Percentiles rank a stretch among this genome's conserved stretches.
These are phyloP conservation scores for Cybosia mesomella DNA, from an alignment of 2,888 invertebrate genomes.

Conservation along the genomic window DNA sequence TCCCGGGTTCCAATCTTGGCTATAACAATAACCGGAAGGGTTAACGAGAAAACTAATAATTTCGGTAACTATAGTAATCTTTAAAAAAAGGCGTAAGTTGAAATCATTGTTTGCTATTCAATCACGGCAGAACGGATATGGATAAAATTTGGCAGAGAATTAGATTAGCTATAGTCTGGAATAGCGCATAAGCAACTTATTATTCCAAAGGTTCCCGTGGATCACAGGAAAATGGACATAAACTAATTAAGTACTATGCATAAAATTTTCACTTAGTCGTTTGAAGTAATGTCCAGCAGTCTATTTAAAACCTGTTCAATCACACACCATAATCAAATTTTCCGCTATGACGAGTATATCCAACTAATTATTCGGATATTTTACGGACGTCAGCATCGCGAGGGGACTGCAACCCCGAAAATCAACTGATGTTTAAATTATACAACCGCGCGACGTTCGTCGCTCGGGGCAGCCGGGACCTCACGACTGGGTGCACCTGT, in stretches of 20 bases:
- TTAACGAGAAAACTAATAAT: no score
- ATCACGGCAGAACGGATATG: no score
- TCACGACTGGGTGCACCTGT: conserved; percentile 42
- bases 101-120: no score
- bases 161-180: no score
- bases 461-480: conserved; percentile 30
- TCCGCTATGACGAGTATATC: conserved; percentile 31
- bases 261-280: neutral
- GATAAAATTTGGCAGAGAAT: no score
- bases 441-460: conserved; percentile 20
- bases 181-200: no score
- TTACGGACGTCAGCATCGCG: conserved; percentile 36
- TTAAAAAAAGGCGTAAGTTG: no score
- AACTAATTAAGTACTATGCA: neutral
- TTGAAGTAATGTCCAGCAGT: neutral
- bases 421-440: conserved; percentile 45
- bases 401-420: conserved; percentile 45
- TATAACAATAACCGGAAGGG: no score
- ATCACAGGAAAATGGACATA: no score
- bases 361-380: conserved; percentile 47
- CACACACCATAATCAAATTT: conserved; percentile 37
- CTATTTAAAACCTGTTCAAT: neutral
- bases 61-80: no score
- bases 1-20: no score
- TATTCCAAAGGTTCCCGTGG: no score